Percentiles rank a stretch among this genome's conserved stretches.
Evolutionary conservation across 2,113 vertebrate genomes (phyloP).

Genomic region (Apodemus speciosus): DNA sequence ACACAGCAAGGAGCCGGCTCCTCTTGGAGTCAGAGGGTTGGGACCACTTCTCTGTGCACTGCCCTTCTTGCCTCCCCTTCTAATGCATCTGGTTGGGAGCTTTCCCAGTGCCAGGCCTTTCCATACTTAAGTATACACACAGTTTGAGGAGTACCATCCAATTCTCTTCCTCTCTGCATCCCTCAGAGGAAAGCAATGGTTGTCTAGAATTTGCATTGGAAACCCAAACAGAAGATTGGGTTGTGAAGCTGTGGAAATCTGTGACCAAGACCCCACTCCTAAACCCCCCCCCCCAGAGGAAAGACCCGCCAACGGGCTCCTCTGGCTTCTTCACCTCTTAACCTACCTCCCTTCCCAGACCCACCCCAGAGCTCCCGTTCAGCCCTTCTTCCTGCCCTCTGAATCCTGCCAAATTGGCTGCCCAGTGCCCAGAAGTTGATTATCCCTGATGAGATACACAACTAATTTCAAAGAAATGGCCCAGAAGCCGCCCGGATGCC

Average conservation of each 20-base stretch:
- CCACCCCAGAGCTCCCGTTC: not conserved
- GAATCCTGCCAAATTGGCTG: conserved; percentile 72
- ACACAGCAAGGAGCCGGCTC: not conserved
- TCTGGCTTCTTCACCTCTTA: conserved; percentile 65
- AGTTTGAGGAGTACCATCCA: not conserved
- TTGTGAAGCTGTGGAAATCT: conserved; percentile 88
- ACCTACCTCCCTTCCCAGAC: not conserved
- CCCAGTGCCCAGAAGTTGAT: conserved; percentile 83
- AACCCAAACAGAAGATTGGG: conserved; percentile 83
- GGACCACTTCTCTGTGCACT: not conserved
- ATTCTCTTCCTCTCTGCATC: conserved; percentile 42
- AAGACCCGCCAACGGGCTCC: conserved; percentile 88
- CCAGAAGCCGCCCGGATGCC: conserved; percentile 83
- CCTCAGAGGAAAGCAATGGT: conserved; percentile 69
- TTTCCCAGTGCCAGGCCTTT: not conserved
- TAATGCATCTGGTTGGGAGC: accelerated
- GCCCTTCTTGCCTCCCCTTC: accelerated
- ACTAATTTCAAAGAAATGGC: conserved; percentile 92
- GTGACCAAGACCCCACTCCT: conserved; percentile 85
- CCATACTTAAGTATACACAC: not conserved
- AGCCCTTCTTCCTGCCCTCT: not conserved
- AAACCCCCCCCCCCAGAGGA: conserved; percentile 74
- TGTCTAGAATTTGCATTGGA: conserved; percentile 81
- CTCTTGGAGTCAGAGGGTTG: not conserved
- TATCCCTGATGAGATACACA: conserved; percentile 85